These are phyloP conservation scores for Drosophila macrospina DNA, from an alignment of 2,888 invertebrate species.

Conservation along the genomic window DNA sequence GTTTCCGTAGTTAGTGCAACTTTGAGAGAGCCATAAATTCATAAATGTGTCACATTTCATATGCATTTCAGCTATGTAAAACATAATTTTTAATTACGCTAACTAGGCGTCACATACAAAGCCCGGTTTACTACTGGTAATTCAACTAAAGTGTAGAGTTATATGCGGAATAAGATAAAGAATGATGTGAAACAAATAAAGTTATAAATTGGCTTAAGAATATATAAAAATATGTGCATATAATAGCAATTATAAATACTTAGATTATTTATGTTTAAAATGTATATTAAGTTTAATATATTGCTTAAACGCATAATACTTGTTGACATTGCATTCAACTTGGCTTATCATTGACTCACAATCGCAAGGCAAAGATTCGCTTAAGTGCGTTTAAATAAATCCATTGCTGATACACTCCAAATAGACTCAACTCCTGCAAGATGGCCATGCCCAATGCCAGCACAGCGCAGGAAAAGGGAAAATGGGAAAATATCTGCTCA, in stretches of 20 bases:
- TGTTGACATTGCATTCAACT: too few species aligned
- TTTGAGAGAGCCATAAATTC: slow-evolving; percentile 57
- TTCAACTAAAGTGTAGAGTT: background rate
- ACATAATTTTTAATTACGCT: slow-evolving; percentile 68
- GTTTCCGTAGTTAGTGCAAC: slow-evolving; percentile 27
- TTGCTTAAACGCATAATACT: too few species aligned
- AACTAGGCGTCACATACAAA: background rate
- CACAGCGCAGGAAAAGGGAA: slow-evolving; percentile 15
- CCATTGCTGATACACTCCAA: slow-evolving; percentile 52
- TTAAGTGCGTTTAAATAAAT: slow-evolving; percentile 46
- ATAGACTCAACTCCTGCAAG: slow-evolving; percentile 46
- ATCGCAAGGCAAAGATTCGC: background rate
- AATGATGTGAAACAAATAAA: too few species aligned
- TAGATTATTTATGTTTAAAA: background rate
- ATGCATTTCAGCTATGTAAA: slow-evolving; percentile 40
- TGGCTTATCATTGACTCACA: slow-evolving; percentile 4
- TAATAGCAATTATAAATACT: too few species aligned
- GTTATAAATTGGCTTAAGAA: too few species aligned
- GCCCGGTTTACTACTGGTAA: background rate
- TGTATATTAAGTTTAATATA: too few species aligned
- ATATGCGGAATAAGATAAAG: background rate
- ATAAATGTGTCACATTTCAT: slow-evolving; percentile 42
- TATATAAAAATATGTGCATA: background rate
- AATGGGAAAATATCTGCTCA: slow-evolving; percentile 24
- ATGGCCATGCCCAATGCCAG: slow-evolving; percentile 13